Evolutionary conservation across 2,113 vertebrate genomes (phyloP).

Genomic region (Paratilapia polleni): DNA sequence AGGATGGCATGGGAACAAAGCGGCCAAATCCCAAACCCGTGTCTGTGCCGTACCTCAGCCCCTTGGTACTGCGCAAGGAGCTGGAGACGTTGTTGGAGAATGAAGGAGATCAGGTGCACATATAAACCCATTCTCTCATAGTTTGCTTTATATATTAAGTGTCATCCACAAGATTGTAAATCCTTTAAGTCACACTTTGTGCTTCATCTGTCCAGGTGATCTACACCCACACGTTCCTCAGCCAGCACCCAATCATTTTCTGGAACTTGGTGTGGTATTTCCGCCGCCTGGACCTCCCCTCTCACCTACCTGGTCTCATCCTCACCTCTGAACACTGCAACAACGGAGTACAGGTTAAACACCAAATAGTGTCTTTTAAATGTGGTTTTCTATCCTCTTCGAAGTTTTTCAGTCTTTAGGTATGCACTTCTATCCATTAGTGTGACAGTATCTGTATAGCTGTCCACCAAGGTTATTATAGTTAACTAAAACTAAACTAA

Average conservation of each 20-base stretch:
- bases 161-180: accelerated
- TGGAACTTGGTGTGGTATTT: conserved; percentile 99
- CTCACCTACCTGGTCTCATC: conserved; percentile 94
- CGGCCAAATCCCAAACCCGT: conserved; percentile 90
- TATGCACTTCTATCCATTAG: not conserved
- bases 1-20: conserved; percentile 87
- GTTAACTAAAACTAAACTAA: no score
- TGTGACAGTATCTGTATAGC: no score
- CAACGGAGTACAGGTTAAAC: conserved; percentile 88
- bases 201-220: conserved; percentile 82
- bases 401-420: accelerated
- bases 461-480: no score
- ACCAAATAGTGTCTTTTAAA: accelerated
- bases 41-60: conserved; percentile 96
- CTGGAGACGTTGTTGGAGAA: conserved; percentile 96
- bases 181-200: not conserved
- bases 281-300: conserved; percentile 90
- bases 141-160: accelerated
- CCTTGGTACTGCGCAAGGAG: conserved; percentile 95
- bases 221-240: conserved; percentile 95
- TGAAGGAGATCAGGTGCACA: conserved; percentile 92
- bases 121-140: not conserved
- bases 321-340: conserved; percentile 97
- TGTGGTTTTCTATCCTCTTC: accelerated
- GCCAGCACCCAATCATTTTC: conserved; percentile 98